Base-by-base conservation (phyloP, 1,140 invertebrate species). In the Leptonema lineaticorne region DNA sequence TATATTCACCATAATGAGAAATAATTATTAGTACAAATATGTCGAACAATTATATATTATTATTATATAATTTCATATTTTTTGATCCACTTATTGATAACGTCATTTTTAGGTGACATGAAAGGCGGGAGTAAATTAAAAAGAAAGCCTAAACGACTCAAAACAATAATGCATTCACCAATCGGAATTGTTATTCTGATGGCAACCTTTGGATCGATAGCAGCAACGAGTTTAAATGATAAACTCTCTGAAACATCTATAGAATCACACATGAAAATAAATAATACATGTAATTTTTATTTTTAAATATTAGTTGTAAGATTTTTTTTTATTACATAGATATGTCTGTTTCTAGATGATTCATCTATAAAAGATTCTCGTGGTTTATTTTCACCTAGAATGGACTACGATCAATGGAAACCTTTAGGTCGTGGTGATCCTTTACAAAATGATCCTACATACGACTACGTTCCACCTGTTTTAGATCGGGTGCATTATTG, bases 391-490 rank as follows among this genome's bases (percentile, higher is more conserved):
- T 86, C 87, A 0, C 88, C 88, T 0, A 80, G 87, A 20, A 89
- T 90, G 85, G 87, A 90, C 71, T 90, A 89, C 74, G 85, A 85
- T 57, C 89, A 91, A 76, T 92, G 90, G 90, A 90, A 88, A 65
- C 90, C 90, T 1, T 81, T 85, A 27, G 90, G 90, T 6, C 85
- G 88, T 33, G 89, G 90, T 1, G 89, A 92, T 77, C 90, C 90
- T 0, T 74, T 92, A 22, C 89, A 90, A 72, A 91, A 92, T 74
- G 90, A 92, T 76, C 90, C 90, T 0, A 92, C 90, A 1, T 92
- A 89, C 74, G 90, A 91, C 74, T 92, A 92, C 74, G 89, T 90
- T 20, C 90, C 90, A 1, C 90, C 90, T 2, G 86, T 90, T 2
- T 75, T 92, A 27, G 90, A 91, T 28, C 79, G 85, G 18, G 90